Evolutionary conservation across 2,797 vertebrate species (phyloP).

Genomic region (Sebastiscus tertius): DNA sequence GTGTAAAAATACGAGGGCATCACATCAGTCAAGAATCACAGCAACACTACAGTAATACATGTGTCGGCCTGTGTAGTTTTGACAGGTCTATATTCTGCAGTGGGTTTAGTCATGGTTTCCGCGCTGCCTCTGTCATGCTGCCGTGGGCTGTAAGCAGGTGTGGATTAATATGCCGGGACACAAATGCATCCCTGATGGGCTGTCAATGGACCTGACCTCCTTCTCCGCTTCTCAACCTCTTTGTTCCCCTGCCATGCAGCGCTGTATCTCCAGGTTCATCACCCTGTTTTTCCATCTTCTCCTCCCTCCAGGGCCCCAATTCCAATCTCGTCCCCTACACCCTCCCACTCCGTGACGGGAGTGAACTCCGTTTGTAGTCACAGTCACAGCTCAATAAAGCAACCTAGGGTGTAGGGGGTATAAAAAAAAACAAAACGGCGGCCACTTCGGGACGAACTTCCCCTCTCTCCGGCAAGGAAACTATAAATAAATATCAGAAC

Average conservation of each 20-base stretch:
- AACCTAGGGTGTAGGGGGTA: no score
- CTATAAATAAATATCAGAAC: no score
- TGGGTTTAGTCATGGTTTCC: conserved; percentile 17
- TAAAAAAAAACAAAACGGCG: no score
- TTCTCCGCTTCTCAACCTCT: conserved; percentile 20
- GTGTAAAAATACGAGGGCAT: background rate
- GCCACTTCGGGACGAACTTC: no score
- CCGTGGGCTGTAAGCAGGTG: conserved; percentile 35
- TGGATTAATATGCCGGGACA: conserved; percentile 42
- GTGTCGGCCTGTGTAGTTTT: background rate
- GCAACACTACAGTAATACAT: background rate
- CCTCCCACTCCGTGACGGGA: no score
- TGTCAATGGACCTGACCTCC: conserved; percentile 56
- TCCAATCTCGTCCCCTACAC: no score
- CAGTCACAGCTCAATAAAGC: no score
- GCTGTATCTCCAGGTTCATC: conserved; percentile 1
- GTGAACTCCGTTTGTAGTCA: no score
- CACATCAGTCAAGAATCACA: background rate
- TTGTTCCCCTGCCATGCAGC: conserved; percentile 22
- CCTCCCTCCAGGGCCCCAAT: background rate
- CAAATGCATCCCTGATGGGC: conserved; percentile 35
- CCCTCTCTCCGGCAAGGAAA: no score
- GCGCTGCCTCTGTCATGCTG: background rate
- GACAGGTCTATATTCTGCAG: conserved; percentile 30
- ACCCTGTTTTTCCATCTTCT: background rate